phyloP scores from a whole-genome alignment of 2,888 invertebrate genomes.

The Perizoma flavofasciatum region DNA sequence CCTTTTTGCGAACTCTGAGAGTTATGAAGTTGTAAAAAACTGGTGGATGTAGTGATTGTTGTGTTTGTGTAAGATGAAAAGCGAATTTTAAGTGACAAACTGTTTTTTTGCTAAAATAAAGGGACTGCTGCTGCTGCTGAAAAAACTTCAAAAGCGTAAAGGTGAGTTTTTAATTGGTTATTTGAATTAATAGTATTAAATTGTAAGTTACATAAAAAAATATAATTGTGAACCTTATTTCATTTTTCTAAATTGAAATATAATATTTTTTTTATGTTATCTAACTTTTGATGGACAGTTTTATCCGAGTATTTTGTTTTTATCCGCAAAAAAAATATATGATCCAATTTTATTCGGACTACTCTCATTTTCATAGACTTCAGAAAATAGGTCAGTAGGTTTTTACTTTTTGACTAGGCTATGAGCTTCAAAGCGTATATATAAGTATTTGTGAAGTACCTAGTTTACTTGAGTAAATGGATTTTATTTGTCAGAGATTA shows the following conservation, averaged over 20 bases:
- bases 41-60: conserved; percentile 42
- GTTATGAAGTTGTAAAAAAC: conserved; percentile 41
- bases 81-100: conserved; percentile 56
- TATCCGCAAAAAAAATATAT: neutral
- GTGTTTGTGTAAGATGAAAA: conserved; percentile 54
- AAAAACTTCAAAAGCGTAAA: conserved; percentile 44
- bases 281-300: neutral
- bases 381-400: conserved; percentile 36
- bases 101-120: conserved; percentile 49
- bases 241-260: neutral
- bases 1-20: conserved; percentile 41
- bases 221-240: neutral
- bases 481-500: too few relatives aligned
- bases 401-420: neutral
- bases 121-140: conserved; percentile 47
- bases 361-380: conserved; percentile 1
- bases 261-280: neutral
- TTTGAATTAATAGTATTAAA: neutral
- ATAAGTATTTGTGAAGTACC: too few relatives aligned
- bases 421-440: too few relatives aligned
- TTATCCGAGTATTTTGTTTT: too few relatives aligned
- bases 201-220: neutral
- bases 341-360: too few relatives aligned
- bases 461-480: too few relatives aligned
- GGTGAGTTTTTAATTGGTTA: conserved; percentile 27